phyloP scores from a whole-genome alignment of 2,113 vertebrate species.

The Marmota flaviventris region DNA sequence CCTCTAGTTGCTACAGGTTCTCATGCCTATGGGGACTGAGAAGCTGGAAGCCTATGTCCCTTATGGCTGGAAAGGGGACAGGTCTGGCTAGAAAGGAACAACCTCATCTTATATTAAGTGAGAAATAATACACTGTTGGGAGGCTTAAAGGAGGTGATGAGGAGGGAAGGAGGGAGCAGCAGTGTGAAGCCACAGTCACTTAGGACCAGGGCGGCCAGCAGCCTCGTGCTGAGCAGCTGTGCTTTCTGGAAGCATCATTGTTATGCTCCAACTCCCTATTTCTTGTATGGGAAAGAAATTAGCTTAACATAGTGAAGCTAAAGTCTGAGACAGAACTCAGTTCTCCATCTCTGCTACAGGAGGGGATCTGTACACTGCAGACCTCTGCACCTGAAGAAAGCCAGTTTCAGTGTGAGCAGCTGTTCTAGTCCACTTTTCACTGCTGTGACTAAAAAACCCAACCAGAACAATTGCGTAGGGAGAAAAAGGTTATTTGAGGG shows the following conservation, averaged over 20 bases:
- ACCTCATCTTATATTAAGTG: neutral
- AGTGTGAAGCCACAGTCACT: neutral
- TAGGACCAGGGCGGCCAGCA: neutral
- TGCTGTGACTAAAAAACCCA: too few species aligned
- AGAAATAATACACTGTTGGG: neutral
- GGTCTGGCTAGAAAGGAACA: neutral
- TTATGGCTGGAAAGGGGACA: neutral
- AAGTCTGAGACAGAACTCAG: too few species aligned
- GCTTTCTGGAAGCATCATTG: neutral
- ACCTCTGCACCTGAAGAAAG: too few species aligned
- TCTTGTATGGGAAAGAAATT: neutral
- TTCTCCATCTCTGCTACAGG: too few species aligned
- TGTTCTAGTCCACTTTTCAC: too few species aligned
- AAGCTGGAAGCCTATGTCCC: neutral
- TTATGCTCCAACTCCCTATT: neutral
- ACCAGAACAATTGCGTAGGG: too few species aligned
- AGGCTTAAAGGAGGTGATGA: neutral
- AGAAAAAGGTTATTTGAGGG: too few species aligned
- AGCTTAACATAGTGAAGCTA: neutral
- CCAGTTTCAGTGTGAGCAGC: too few species aligned
- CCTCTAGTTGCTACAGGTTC: neutral
- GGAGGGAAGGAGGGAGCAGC: neutral
- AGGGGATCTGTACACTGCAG: too few species aligned
- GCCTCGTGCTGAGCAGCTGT: neutral
- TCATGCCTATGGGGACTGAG: neutral